Evolutionary conservation across 1,140 invertebrate species (phyloP).

Genomic region (Bombus difficillimus): DNA sequence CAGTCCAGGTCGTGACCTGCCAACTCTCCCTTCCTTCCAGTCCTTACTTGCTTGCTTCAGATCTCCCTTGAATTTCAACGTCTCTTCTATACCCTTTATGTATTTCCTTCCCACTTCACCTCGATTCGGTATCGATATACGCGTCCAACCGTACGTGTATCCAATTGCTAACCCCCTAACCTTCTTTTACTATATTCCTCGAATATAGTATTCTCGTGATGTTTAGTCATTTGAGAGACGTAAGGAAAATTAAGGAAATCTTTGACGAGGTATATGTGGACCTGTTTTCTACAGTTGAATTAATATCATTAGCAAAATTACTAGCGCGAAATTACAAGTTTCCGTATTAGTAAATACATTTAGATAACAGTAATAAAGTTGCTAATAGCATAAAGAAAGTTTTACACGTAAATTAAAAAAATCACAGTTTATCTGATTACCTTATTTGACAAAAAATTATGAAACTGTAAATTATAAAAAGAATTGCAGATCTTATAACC

Average conservation of each 20-base stretch:
- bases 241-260: not conserved
- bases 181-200: constrained; percentile 6
- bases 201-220: not conserved
- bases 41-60: constrained; percentile 45
- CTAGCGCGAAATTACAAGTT: not conserved
- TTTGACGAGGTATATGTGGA: too few relatives aligned
- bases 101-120: constrained; percentile 15
- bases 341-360: not conserved
- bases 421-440: too few relatives aligned
- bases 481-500: too few relatives aligned
- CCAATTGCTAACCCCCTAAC: constrained; percentile 40
- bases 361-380: not conserved
- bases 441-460: too few relatives aligned
- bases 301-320: too few relatives aligned
- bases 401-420: too few relatives aligned
- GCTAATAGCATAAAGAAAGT: too few relatives aligned
- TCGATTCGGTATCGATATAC: constrained; percentile 20
- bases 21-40: constrained; percentile 47
- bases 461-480: too few relatives aligned
- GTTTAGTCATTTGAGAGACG: not conserved
- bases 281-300: too few relatives aligned
- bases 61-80: constrained; percentile 44
- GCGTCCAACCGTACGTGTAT: constrained; percentile 17
- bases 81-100: constrained; percentile 47
- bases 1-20: constrained; percentile 75